These are phyloP conservation scores for Phalacrocorax aristotelis DNA, from an alignment of 2,113 vertebrate species.

Conservation along the genomic window DNA sequence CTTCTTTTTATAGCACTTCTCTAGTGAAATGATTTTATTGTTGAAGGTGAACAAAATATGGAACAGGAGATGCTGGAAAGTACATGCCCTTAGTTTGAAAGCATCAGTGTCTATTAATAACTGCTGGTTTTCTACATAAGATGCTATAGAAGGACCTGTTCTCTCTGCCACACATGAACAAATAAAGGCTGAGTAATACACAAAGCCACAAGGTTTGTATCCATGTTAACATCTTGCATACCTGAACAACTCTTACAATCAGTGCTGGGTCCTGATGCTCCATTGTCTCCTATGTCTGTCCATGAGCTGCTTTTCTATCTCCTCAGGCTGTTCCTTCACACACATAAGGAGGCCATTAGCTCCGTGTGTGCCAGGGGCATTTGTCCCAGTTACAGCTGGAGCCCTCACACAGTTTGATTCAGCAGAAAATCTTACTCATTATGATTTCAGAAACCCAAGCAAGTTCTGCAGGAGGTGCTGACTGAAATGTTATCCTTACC, in stretches of 20 bases:
- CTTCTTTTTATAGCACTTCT: background rate
- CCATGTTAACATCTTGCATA: fast-evolving
- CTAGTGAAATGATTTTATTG: background rate
- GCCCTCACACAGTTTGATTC: fast-evolving
- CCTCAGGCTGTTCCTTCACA: background rate
- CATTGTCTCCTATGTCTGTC: background rate
- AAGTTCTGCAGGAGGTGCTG: background rate
- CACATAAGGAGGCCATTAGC: background rate
- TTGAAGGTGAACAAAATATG: background rate
- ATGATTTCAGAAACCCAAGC: background rate
- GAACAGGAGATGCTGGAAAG: background rate
- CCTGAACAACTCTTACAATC: background rate
- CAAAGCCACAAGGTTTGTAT: background rate
- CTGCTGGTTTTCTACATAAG: background rate
- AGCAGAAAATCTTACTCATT: background rate
- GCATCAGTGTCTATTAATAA: background rate
- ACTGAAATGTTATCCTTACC: background rate
- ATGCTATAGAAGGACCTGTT: background rate
- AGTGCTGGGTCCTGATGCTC: background rate
- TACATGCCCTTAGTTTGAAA: background rate
- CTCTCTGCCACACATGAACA: no score
- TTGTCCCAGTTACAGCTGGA: background rate
- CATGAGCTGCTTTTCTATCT: background rate
- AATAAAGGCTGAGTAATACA: no score
- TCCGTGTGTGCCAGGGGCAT: background rate